phyloP scores from a whole-genome alignment of 2,888 invertebrate species.

The Tachystola acroxantha region DNA sequence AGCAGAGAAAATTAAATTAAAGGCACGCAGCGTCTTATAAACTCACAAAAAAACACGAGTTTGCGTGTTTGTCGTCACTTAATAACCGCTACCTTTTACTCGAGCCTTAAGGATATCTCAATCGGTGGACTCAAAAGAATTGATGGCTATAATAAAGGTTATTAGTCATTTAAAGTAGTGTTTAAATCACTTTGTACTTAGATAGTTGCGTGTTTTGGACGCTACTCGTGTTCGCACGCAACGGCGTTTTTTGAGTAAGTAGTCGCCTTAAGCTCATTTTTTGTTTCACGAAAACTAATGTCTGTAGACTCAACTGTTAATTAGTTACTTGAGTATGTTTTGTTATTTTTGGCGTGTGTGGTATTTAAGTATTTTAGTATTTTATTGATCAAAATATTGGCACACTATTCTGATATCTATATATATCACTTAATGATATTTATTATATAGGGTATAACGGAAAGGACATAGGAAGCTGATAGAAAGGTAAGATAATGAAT shows the following conservation, averaged over 20 bases:
- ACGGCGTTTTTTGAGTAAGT: conserved; percentile 24
- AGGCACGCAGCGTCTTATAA: conserved; percentile 14
- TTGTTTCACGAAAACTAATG: background rate
- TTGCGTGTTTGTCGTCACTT: conserved; percentile 57
- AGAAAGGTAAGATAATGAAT: too few species aligned
- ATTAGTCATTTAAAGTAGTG: conserved; percentile 63
- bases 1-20: conserved; percentile 40
- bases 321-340: too few species aligned
- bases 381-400: too few species aligned
- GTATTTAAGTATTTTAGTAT: too few species aligned
- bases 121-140: conserved; percentile 62
- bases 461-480: too few species aligned
- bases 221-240: conserved; percentile 68
- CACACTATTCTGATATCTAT: too few species aligned
- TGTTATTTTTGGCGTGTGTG: too few species aligned
- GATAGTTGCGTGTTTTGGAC: conserved; percentile 47
- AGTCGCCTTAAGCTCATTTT: conserved; percentile 12
- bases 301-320: too few species aligned
- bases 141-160: conserved; percentile 68
- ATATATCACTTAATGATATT: too few species aligned
- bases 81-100: conserved; percentile 55
- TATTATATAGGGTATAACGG: too few species aligned
- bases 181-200: conserved; percentile 56
- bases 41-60: conserved; percentile 24
- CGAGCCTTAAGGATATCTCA: conserved; percentile 56